Conservation (phyloP, 2,797 vertebrate genomes). For the Dermochelys coriacea region DNA sequence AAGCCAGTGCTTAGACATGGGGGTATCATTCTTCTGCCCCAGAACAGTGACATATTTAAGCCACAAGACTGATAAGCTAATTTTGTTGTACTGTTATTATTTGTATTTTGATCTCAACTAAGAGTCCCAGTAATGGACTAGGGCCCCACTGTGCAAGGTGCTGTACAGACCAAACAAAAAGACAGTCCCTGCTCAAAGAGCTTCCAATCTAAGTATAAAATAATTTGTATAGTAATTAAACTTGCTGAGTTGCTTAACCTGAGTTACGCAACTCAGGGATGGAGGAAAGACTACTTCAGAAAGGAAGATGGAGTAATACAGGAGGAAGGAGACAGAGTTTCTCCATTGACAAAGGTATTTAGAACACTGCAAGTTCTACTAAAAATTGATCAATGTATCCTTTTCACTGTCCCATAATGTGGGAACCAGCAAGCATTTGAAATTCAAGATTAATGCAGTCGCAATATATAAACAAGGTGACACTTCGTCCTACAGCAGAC, state of each 20-base stretch:
- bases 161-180: background rate
- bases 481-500: background rate
- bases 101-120: background rate
- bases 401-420: background rate
- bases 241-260: background rate
- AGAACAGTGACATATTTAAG: background rate
- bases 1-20: background rate
- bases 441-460: background rate
- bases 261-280: background rate
- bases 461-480: background rate
- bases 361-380: background rate
- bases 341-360: background rate
- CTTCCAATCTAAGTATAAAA: background rate
- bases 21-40: background rate
- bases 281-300: constrained; percentile 21
- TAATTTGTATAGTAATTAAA: background rate
- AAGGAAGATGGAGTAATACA: background rate
- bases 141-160: background rate
- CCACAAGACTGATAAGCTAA: background rate
- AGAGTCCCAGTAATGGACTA: background rate
- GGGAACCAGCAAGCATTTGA: background rate
- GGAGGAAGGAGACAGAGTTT: background rate
- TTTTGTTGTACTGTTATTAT: background rate
- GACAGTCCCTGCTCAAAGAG: background rate
- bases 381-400: background rate